Evolutionary conservation across 1,140 invertebrate genomes (phyloP), one percentile per base, ranked within the genome.

Genomic region (Lepidurus arcticus): DNA sequence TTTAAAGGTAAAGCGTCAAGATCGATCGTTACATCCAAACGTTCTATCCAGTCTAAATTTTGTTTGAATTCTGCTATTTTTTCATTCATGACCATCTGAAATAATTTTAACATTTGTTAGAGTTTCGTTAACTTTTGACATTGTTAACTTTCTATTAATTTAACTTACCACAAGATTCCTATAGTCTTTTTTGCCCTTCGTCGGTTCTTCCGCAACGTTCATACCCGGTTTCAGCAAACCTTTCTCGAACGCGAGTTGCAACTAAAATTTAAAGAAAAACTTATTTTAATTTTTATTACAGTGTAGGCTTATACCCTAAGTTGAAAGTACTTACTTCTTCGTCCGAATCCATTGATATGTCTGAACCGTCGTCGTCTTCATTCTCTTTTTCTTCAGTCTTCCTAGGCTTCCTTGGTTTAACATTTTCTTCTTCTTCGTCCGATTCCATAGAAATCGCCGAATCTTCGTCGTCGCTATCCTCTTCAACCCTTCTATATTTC

Each of bases 21-120:
- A 44, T 88, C 85, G 80, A 90, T 93, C 0, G 91, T 86, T 77
- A 94, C 86, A 83, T 97, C 95, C 42, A 98, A 83, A 44, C 90
- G 88, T 85, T 98, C 95, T 13, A 94, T 83, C 96, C 96, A 98
- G 80, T 91, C 89, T 73, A 96, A 84, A 65, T 91, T 88, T 73
- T 92, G 81, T 82, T 89, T 87, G 11, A 97, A 88, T 82, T 92
- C 89, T 43, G 90, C 85, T 43, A 93, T 83, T 85, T 94, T 94
- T 42, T 88, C 83, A 81, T 91, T 89, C 76, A 97, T 83, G 79
- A 88, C 90, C 47, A 81, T 83, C 90, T 90, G 79, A 44, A 85
- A 34, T 4, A 86, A 79, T 80, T 74, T 53, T 34, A 42, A 78
- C 79, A 73, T 78, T 75, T 73, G 42, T 21, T 74, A 79, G 34